Base-by-base conservation (phyloP, 2,888 invertebrate species). In the Aleiodes alternator region DNA sequence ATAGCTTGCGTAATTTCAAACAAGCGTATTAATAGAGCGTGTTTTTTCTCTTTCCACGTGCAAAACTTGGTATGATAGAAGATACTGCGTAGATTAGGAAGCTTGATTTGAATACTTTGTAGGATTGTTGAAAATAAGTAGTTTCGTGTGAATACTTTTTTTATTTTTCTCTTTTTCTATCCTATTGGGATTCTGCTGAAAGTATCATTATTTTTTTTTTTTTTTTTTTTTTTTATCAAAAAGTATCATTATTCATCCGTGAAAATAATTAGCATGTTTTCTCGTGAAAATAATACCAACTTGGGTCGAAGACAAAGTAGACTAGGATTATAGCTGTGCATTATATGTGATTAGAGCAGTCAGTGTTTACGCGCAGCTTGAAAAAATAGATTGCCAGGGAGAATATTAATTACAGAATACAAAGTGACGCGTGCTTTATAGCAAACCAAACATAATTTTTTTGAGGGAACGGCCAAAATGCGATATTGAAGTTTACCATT, bases 321-420 rank as follows among this genome's bases (percentile, higher is more conserved):
- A 8, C 38, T 38, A 8, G 38, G 38, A 61, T 38, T 61, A n/a
- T 34, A 61, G 34, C 31, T 61, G 56, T 56, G 59, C 34, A 34
- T 61, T 23, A 23, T 61, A 14, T 38, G 59, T 34, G 59, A 14
- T 38, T 38, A 38, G 38, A 23, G 23, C 23, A 23, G 23, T 23
- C 38, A 61, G 59, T 61, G 9, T 61, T 31, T 57, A n/a, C 8
- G 31, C n/a, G 23, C 23, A 23, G 34, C 34, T 7, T 12, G 31
- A 11, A 61, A 61, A 61, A 34, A 12, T 61, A 34, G 59, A 61
- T 34, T 61, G 59, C 59, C 34, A 23, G 5, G 12, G 59, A 11
- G 59, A 61, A 61, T 61, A 61, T 61, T 61, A 61, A 61, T 61
- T 14, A 38, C 59, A 38, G 38, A n/a, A 61, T 38, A 38, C 59